Evolutionary conservation across 2,113 vertebrate species (phyloP).

Genomic region (zebrafish (Danio rerio)): DNA sequence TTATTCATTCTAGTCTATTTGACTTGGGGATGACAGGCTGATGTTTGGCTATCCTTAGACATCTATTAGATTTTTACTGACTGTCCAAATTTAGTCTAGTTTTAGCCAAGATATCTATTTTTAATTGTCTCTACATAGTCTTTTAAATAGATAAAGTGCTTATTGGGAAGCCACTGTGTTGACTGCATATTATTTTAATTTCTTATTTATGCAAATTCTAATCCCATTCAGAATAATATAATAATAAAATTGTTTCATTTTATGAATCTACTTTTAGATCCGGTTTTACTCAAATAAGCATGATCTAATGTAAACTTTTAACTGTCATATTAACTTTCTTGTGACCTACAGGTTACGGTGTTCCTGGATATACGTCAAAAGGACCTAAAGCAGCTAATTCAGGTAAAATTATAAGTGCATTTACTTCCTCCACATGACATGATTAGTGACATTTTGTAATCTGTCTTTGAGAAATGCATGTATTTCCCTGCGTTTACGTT

Average conservation of each 20-base stretch:
- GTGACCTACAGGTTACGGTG: slow-evolving; percentile 62
- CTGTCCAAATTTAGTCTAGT: too few species aligned
- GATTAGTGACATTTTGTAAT: background rate
- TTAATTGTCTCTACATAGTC: too few species aligned
- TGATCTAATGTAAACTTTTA: background rate
- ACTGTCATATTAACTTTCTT: slow-evolving; percentile 2
- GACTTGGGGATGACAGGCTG: too few species aligned
- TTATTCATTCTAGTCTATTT: too few species aligned
- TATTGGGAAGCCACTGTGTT: too few species aligned
- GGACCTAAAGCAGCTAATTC: slow-evolving; percentile 60
- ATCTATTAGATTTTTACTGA: too few species aligned
- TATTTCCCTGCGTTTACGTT: background rate
- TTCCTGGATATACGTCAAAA: slow-evolving; percentile 51
- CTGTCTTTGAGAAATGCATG: background rate
- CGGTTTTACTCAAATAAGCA: background rate
- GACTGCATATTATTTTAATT: too few species aligned
- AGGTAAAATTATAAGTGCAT: slow-evolving; percentile 56
- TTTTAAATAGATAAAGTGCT: too few species aligned
- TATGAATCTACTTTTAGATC: background rate
- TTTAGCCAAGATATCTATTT: too few species aligned
- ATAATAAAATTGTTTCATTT: background rate
- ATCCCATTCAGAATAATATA: too few species aligned
- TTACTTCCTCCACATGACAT: background rate
- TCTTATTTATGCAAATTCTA: too few species aligned
- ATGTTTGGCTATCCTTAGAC: too few species aligned